These are phyloP conservation scores for Drosophila ustulata DNA, from an alignment of 2,888 invertebrate genomes.

Conservation along the genomic window DNA sequence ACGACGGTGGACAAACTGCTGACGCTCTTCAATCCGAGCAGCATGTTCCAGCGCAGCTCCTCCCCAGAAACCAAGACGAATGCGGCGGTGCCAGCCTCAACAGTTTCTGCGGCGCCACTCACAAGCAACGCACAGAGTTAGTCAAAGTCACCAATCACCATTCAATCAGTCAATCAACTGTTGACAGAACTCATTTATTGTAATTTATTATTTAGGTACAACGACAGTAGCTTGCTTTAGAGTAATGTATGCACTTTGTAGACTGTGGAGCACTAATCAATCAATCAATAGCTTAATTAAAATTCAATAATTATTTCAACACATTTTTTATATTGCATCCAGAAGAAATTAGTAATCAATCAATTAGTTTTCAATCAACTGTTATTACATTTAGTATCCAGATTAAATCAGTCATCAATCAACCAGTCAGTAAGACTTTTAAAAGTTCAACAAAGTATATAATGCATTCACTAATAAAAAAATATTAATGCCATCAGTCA, in stretches of 20 bases:
- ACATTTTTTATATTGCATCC: too few relatives aligned
- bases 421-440: too few relatives aligned
- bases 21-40: slow-evolving; percentile 88
- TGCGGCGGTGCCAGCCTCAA: slow-evolving; percentile 16
- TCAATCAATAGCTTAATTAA: too few relatives aligned
- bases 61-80: slow-evolving; percentile 73
- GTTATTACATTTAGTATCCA: too few relatives aligned
- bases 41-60: slow-evolving; percentile 87
- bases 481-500: background rate
- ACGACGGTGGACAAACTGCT: slow-evolving; percentile 88
- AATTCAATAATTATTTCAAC: too few relatives aligned
- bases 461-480: too few relatives aligned
- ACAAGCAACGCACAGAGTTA: slow-evolving; percentile 65
- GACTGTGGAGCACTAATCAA: too few relatives aligned
- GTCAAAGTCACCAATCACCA: slow-evolving; percentile 29
- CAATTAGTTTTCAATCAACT: too few relatives aligned
- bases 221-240: background rate
- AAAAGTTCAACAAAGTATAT: too few relatives aligned
- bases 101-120: slow-evolving; percentile 15
- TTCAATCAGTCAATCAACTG: slow-evolving; percentile 3
- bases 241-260: background rate
- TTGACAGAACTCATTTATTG: background rate
- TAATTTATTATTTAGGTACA: too few relatives aligned
- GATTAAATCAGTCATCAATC: background rate
- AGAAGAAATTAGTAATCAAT: too few relatives aligned